Conservation (phyloP, 2,797 vertebrate species). For the Ctenopoma kingsleyae region DNA sequence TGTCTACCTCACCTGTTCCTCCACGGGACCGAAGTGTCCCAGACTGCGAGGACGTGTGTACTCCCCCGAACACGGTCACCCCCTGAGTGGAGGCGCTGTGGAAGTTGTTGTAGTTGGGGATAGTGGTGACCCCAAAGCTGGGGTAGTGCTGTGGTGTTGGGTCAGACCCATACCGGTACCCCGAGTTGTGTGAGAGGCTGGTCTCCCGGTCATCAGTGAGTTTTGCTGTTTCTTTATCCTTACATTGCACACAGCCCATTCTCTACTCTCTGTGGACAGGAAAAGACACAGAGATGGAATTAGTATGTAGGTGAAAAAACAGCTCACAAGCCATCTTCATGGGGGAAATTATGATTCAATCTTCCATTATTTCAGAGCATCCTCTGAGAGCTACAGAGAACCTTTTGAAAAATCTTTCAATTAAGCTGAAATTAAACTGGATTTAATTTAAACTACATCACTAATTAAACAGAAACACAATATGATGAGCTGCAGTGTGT, state of each 20-base stretch:
- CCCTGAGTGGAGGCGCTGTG: slow-evolving; percentile 92
- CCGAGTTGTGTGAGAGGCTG: slow-evolving; percentile 95
- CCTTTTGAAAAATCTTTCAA: slow-evolving; percentile 65
- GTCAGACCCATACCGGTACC: slow-evolving; percentile 98
- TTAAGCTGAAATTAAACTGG: slow-evolving; percentile 72
- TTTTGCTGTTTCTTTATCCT: slow-evolving; percentile 99
- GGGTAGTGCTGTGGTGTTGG: slow-evolving; percentile 98
- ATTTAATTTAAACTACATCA: slow-evolving; percentile 51
- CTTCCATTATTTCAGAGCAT: slow-evolving; percentile 74
- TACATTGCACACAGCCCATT: slow-evolving; percentile 99
- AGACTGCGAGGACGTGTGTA: slow-evolving; percentile 96
- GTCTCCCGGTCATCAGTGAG: slow-evolving; percentile 96
- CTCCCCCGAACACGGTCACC: slow-evolving; percentile 96
- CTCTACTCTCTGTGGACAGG: slow-evolving; percentile 91
- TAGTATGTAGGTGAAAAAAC: slow-evolving; percentile 57
- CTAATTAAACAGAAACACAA: slow-evolving; percentile 57
- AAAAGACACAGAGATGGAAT: slow-evolving; percentile 44
- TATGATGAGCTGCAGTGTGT: slow-evolving; percentile 18
- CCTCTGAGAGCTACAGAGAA: slow-evolving; percentile 64
- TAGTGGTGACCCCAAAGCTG: slow-evolving; percentile 95
- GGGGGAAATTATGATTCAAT: slow-evolving; percentile 73
- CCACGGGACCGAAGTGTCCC: slow-evolving; percentile 95
- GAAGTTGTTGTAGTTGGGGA: slow-evolving; percentile 99
- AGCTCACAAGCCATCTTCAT: slow-evolving; percentile 53
- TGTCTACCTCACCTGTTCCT: slow-evolving; percentile 89